Conservation (phyloP, 2,888 invertebrate species). For the Brenthis ino region DNA sequence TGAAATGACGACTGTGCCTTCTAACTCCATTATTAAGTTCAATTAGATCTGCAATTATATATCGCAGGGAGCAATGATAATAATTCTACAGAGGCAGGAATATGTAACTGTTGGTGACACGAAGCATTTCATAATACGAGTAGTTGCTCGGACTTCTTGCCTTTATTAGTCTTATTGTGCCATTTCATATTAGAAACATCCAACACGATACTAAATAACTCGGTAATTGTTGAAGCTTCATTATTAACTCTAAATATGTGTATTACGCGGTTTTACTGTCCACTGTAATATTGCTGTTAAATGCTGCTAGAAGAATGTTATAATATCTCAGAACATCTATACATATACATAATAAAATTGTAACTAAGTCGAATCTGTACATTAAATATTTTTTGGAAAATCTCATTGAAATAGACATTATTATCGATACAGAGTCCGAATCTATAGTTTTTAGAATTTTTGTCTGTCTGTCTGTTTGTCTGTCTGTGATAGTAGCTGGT, state of each 20-base stretch:
- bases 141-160: slow-evolving; percentile 10
- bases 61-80: slow-evolving; percentile 19
- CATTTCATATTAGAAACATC: slow-evolving; percentile 22
- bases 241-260: slow-evolving; percentile 11
- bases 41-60: slow-evolving; percentile 25
- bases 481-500: too few relatives aligned
- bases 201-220: slow-evolving; percentile 11
- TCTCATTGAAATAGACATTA: too few relatives aligned
- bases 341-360: too few relatives aligned
- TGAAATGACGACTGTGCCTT: slow-evolving; percentile 16
- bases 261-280: slow-evolving; percentile 5
- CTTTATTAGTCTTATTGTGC: slow-evolving; percentile 22
- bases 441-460: too few relatives aligned
- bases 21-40: slow-evolving; percentile 28
- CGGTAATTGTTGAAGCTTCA: neutral
- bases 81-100: slow-evolving; percentile 20
- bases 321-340: slow-evolving; percentile 1
- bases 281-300: slow-evolving; percentile 5
- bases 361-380: too few relatives aligned
- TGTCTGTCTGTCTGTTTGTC: too few relatives aligned
- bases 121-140: slow-evolving; percentile 25
- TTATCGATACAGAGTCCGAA: too few relatives aligned
- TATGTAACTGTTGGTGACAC: slow-evolving; percentile 23
- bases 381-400: too few relatives aligned
- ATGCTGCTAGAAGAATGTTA: neutral